A percentile compares a stretch with the other conserved stretches of the same genome.
Conservation (phyloP, 2,113 vertebrate species). For the Ceyx margarethae region DNA sequence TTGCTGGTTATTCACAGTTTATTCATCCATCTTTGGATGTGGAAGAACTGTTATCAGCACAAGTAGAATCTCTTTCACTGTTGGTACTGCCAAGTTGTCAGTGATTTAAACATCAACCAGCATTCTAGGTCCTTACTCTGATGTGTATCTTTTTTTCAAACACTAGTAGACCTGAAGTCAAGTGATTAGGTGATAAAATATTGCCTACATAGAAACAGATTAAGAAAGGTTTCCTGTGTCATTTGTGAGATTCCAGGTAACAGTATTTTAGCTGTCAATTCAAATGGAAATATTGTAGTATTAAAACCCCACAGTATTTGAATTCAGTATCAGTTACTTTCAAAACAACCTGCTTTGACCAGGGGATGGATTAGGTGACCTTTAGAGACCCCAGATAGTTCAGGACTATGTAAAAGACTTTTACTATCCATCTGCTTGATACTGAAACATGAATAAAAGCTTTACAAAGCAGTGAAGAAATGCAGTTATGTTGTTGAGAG, state of each 20-base stretch:
- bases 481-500: neutral
- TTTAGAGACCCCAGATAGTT: neutral
- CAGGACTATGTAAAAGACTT: neutral
- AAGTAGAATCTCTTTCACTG: neutral
- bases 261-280: neutral
- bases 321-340: neutral
- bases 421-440: neutral
- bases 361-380: neutral
- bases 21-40: neutral
- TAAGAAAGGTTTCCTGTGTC: neutral
- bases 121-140: neutral
- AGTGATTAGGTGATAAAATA: neutral
- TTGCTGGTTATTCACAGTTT: neutral
- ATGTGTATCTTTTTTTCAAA: neutral
- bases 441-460: neutral
- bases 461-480: neutral
- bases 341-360: neutral
- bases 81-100: neutral
- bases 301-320: neutral
- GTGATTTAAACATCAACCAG: neutral
- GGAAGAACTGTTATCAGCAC: neutral
- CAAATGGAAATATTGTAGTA: neutral
- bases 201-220: neutral
- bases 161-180: neutral
- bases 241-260: neutral